A percentile compares a stretch with the other conserved stretches of the same genome.
phyloP scores from a whole-genome alignment of 2,888 invertebrate genomes.

The Ypsolopha scabrella region DNA sequence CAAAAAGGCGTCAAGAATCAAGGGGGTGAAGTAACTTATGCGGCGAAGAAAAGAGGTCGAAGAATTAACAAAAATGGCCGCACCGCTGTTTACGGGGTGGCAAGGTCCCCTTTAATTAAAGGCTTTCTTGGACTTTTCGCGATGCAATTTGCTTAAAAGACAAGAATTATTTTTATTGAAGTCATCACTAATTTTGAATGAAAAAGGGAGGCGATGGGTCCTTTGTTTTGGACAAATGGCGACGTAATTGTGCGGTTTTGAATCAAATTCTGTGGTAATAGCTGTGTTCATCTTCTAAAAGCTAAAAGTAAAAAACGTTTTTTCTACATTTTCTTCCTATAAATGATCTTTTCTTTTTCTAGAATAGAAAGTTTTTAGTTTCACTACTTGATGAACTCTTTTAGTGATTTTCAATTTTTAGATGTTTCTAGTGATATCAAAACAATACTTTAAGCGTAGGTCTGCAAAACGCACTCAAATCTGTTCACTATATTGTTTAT shows the following conservation, averaged over 20 bases:
- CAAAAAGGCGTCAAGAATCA: conserved; percentile 70
- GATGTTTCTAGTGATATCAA: too few relatives aligned
- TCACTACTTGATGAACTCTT: too few relatives aligned
- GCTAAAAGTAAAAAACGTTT: too few relatives aligned
- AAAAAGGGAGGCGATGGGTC: conserved; percentile 37
- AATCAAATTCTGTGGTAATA: conserved; percentile 1
- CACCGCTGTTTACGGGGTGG: conserved; percentile 59
- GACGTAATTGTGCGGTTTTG: conserved; percentile 60
- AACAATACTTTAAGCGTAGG: too few relatives aligned
- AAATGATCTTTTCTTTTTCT: too few relatives aligned
- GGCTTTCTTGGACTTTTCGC: conserved; percentile 68
- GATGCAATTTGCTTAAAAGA: conserved; percentile 71
- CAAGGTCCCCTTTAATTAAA: conserved; percentile 63
- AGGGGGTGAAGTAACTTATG: conserved; percentile 56
- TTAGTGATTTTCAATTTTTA: too few relatives aligned
- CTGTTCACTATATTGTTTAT: too few relatives aligned
- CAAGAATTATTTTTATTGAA: conserved; percentile 72
- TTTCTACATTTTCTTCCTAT: too few relatives aligned
- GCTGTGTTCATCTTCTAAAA: too few relatives aligned
- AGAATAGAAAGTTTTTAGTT: too few relatives aligned
- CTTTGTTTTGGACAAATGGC: conserved; percentile 64
- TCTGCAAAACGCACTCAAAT: too few relatives aligned
- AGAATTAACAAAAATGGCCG: conserved; percentile 69
- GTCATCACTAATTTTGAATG: conserved; percentile 67
- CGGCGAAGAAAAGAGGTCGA: conserved; percentile 61